A percentile compares a stretch with the other conserved stretches of the same genome.
Evolutionary conservation across 2,113 vertebrate species (phyloP).

Genomic region (Ophiodon elongatus): DNA sequence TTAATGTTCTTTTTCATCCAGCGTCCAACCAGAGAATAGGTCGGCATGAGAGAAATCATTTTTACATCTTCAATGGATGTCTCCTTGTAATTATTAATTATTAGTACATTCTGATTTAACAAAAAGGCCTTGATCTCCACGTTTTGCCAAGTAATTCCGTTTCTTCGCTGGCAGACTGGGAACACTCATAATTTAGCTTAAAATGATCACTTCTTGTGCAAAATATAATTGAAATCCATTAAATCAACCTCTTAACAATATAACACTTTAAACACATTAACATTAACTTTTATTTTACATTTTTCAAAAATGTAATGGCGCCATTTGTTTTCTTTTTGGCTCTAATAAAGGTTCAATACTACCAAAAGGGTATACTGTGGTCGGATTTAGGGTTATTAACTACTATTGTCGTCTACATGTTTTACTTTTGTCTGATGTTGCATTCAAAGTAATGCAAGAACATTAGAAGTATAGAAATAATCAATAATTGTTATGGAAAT

Average conservation of each 20-base stretch:
- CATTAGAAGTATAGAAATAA: neutral
- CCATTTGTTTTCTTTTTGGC: neutral
- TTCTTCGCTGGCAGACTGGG: neutral
- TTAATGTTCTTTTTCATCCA: neutral
- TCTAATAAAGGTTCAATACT: neutral
- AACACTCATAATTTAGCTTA: neutral
- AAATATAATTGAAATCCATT: neutral
- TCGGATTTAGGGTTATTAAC: neutral
- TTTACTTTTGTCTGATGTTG: neutral
- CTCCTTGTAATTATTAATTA: slow-evolving; percentile 28
- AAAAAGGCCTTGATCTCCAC: neutral
- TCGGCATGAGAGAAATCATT: neutral
- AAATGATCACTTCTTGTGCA: neutral
- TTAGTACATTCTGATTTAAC: neutral
- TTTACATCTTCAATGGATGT: neutral
- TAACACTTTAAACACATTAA: neutral
- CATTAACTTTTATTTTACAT: neutral
- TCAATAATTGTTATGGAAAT: neutral
- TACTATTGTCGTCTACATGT: too few species aligned
- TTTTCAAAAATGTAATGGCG: neutral
- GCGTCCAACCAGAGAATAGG: neutral
- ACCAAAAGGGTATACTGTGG: neutral
- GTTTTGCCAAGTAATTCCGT: neutral
- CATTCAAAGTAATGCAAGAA: neutral
- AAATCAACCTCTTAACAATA: neutral